These are phyloP conservation scores for Meandrusa payeni DNA, from an alignment of 2,888 invertebrate species.

Conservation along the genomic window DNA sequence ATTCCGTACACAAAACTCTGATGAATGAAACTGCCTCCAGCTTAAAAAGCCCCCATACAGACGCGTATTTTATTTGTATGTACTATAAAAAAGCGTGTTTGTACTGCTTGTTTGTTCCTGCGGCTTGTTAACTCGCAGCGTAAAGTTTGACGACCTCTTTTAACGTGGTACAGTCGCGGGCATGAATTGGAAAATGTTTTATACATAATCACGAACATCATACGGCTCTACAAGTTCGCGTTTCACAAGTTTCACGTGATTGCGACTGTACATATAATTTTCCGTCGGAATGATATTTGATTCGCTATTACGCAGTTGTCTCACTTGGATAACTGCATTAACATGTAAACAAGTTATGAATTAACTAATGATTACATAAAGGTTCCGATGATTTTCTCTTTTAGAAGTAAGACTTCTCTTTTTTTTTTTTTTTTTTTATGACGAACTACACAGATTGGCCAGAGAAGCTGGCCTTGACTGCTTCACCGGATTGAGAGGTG, in stretches of 20 bases:
- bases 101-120: slow-evolving; percentile 38
- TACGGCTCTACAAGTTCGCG: too few relatives aligned
- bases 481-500: too few relatives aligned
- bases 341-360: slow-evolving; percentile 8
- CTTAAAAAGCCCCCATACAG: slow-evolving; percentile 9
- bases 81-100: slow-evolving; percentile 25
- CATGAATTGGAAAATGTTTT: too few relatives aligned
- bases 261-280: slow-evolving; percentile 5
- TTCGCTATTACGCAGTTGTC: slow-evolving; percentile 10
- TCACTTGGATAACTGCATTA: slow-evolving; percentile 17
- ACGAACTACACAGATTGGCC: too few relatives aligned
- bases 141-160: slow-evolving; percentile 40
- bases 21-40: slow-evolving; percentile 15
- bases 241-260: too few relatives aligned
- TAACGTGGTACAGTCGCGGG: slow-evolving; percentile 29
- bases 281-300: slow-evolving; percentile 9
- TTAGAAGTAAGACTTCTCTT: too few relatives aligned
- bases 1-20: neutral
- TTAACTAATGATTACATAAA: too few relatives aligned
- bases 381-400: too few relatives aligned
- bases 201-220: too few relatives aligned
- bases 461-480: too few relatives aligned
- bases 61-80: slow-evolving; percentile 22
- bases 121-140: slow-evolving; percentile 35
- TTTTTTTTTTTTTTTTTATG: too few relatives aligned